Evolutionary conservation across 2,797 vertebrate species (phyloP).

Genomic region (Characodon lateralis): DNA sequence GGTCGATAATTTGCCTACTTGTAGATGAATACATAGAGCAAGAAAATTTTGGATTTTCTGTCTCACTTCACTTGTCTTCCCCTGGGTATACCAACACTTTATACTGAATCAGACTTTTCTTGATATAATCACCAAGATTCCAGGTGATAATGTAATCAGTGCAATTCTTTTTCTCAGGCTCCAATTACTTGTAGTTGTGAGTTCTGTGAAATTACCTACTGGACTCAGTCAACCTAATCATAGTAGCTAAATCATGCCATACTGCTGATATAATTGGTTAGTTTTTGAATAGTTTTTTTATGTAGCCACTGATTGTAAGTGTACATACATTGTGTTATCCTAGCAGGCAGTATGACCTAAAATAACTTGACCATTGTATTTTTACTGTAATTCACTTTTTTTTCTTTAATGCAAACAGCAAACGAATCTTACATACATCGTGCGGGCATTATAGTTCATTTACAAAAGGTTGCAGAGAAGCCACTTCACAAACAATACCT

Average conservation of each 20-base stretch:
- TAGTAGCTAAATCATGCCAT: not conserved
- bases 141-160: not conserved
- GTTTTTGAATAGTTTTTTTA: not conserved
- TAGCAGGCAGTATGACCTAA: not conserved
- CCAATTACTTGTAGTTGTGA: not conserved
- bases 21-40: not conserved
- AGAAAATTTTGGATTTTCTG: not conserved
- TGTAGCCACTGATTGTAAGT: not conserved
- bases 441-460: conserved; percentile 18
- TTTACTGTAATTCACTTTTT: conserved; percentile 14
- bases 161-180: not conserved
- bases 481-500: conserved; percentile 27
- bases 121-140: not conserved
- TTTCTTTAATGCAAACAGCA: conserved; percentile 20
- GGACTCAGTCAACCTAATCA: not conserved
- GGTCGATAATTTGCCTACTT: not conserved
- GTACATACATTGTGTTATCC: not conserved
- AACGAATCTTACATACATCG: conserved; percentile 19
- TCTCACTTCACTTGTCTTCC: not conserved
- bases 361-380: not conserved
- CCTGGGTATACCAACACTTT: not conserved
- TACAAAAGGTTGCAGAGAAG: conserved; percentile 24
- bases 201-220: not conserved
- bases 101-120: not conserved
- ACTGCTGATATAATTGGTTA: not conserved